Conservation (phyloP, 2,113 vertebrate genomes). For the Hiodon tergisus region DNA sequence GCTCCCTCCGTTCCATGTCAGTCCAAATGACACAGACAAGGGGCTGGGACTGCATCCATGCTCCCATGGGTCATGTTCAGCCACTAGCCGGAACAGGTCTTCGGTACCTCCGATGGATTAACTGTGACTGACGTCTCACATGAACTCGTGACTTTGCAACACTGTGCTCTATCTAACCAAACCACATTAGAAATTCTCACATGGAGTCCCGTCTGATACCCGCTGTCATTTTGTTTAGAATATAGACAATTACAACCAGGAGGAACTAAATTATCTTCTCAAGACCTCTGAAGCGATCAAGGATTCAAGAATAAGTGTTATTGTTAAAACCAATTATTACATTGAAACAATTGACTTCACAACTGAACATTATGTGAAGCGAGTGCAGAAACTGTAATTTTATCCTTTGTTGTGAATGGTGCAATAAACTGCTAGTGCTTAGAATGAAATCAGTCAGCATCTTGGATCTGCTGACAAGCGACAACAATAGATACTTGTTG, state of each 20-base stretch:
- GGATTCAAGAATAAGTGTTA: background rate
- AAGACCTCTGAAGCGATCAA: background rate
- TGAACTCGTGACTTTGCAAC: background rate
- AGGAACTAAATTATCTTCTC: background rate
- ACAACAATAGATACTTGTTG: constrained; percentile 1
- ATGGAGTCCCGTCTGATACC: background rate
- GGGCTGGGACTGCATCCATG: background rate
- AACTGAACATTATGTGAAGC: background rate
- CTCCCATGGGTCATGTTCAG: background rate
- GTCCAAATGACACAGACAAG: background rate
- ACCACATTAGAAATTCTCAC: background rate
- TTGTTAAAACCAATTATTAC: background rate
- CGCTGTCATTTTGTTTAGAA: background rate
- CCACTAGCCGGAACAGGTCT: background rate
- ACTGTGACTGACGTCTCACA: too few species aligned
- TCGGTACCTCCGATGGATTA: too few species aligned
- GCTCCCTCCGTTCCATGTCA: background rate
- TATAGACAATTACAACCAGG: background rate
- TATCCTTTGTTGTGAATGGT: constrained; percentile 1
- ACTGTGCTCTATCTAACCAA: too few species aligned
- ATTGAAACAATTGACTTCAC: background rate
- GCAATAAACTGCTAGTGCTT: background rate
- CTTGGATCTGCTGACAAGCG: constrained; percentile 3
- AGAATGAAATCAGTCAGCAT: constrained; percentile 14
- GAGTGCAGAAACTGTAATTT: background rate